Percentiles rank a stretch among this genome's conserved stretches.
Conservation (phyloP, 2,113 vertebrate genomes). For the Corydoras maculifer region DNA sequence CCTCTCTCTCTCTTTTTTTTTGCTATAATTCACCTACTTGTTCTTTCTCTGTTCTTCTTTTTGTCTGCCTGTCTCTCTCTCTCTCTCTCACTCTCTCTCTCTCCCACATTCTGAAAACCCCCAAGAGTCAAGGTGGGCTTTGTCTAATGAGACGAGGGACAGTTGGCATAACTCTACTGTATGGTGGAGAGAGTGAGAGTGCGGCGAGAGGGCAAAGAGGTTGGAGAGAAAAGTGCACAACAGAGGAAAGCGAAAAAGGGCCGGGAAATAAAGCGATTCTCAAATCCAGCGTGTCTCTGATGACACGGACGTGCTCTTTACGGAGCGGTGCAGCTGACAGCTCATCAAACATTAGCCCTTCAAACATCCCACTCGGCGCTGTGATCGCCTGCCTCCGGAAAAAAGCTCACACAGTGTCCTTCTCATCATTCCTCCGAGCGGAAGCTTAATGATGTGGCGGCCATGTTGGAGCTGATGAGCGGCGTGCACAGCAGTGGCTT, state of each 20-base stretch:
- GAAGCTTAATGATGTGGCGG: constrained; percentile 41
- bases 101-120: constrained; percentile 64
- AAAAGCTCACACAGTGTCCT: constrained; percentile 28
- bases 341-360: constrained; percentile 25
- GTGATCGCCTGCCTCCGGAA: constrained; percentile 23
- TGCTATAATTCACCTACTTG: constrained; percentile 19
- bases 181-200: constrained; percentile 19
- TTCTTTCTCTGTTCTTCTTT: constrained; percentile 9
- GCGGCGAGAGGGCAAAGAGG: constrained; percentile 13
- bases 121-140: constrained; percentile 68
- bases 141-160: constrained; percentile 67
- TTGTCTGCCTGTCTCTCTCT: constrained; percentile 4
- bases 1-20: constrained; percentile 30
- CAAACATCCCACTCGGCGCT: constrained; percentile 23
- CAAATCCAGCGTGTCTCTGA: constrained; percentile 14
- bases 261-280: background rate
- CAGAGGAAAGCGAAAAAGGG: constrained; percentile 11
- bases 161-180: constrained; percentile 9
- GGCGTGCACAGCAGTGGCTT: constrained; percentile 24
- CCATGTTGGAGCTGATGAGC: constrained; percentile 37
- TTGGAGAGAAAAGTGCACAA: constrained; percentile 32
- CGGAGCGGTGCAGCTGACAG: background rate
- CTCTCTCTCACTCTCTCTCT: constrained; percentile 32
- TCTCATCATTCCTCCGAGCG: constrained; percentile 38
- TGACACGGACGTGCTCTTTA: constrained; percentile 3